Base-by-base conservation (phyloP, 1,140 invertebrate genomes). In the Drosophila biarmipes region DNA sequence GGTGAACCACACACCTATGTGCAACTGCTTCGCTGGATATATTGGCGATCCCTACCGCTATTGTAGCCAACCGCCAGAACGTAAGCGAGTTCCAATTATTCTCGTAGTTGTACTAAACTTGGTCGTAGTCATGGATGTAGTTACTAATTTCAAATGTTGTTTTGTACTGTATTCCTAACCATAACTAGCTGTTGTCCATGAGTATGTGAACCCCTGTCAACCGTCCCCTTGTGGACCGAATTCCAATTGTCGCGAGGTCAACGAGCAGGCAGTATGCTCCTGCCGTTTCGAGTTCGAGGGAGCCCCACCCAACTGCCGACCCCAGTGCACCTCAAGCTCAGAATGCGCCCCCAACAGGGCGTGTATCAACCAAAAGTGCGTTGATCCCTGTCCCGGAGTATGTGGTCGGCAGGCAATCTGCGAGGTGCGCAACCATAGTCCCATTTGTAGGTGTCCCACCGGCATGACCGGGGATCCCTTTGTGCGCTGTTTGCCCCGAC, bases 281-380 rank as follows among this genome's bases (percentile, higher is more conserved):
- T 97, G 97, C 90, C 90, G 95, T 38, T 92, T 94, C 14, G 95
- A 95, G 56, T 97, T 94, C 75, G 93, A 95, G 68, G 96, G 96
- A 29, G 94, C 95, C 86, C 96, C 97, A 92, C 93, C 94, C 73
- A 93, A 95, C 68, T 97, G 96, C 92, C 93, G 94, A 92, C 96
- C 96, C 35, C 95, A 96, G 91, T 97, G 96, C 73, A 91, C 94
- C 38, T 82, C 92, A 3, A 97, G 96, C 89, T 94, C 96, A 19
- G 96, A 98, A 75, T 97, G 97, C 78, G 92, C 94, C 56, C 92
- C 94, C n/a, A 94, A 93, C 49, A 95, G 93, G 81, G 95, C 96
- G 4, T 97, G 96, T 79, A 93, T 96, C 37, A 96, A 96, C 86
- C 96, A 96, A 78, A 97, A 97, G 93, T 97, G 96, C 80, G 92